Evolutionary conservation across 2,113 vertebrate genomes (phyloP).

Genomic region (Gavialis gangeticus): DNA sequence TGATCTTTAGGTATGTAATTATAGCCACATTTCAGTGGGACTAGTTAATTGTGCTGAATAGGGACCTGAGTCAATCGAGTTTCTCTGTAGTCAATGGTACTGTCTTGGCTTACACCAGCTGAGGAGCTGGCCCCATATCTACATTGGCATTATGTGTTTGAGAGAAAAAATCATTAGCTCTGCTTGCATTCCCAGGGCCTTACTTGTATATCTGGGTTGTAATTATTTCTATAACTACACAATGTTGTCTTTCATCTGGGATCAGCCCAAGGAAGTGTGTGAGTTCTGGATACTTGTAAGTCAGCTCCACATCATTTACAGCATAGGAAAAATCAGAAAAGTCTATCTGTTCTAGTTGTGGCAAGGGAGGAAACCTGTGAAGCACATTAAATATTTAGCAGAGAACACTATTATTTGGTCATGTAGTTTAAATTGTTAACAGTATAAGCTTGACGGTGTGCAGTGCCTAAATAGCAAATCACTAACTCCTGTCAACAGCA

Average conservation of each 20-base stretch:
- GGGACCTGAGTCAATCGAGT: background rate
- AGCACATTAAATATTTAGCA: background rate
- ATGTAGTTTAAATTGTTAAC: slow-evolving; percentile 35
- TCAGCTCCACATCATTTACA: background rate
- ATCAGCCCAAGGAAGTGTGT: background rate
- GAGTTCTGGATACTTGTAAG: background rate
- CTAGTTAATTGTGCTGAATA: background rate
- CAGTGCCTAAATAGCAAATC: slow-evolving; percentile 52
- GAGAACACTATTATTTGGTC: slow-evolving; percentile 26
- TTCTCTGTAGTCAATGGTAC: background rate
- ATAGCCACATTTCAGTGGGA: background rate
- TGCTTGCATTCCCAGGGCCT: background rate
- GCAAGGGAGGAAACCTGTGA: background rate
- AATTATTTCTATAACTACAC: background rate
- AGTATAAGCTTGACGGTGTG: background rate
- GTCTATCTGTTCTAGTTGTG: background rate
- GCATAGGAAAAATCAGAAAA: background rate
- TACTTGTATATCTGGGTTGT: fast-evolving
- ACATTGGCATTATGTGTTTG: background rate
- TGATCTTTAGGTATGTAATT: background rate
- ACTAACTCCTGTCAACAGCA: slow-evolving; percentile 57
- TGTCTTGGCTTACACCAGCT: background rate
- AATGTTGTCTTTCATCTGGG: fast-evolving
- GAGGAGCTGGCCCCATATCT: background rate
- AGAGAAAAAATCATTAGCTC: background rate